phyloP scores from a whole-genome alignment of 2,888 invertebrate genomes.

The Pachliopta kotzebuea region DNA sequence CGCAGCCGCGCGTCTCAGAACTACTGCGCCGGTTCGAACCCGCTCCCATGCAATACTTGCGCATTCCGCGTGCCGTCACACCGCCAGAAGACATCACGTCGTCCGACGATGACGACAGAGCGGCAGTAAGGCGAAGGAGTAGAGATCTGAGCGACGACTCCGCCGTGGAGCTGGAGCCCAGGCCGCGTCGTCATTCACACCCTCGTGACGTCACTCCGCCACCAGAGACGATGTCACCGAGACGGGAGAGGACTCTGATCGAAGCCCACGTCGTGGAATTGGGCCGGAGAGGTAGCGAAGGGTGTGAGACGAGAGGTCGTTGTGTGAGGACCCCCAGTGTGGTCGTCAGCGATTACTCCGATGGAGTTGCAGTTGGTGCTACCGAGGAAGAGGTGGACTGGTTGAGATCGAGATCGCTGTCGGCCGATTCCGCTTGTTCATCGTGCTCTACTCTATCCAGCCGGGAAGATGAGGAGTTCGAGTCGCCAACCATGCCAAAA shows the following conservation, averaged over 20 bases:
- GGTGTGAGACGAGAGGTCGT: slow-evolving; percentile 69
- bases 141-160: slow-evolving; percentile 78
- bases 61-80: slow-evolving; percentile 65
- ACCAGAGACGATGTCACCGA: slow-evolving; percentile 64
- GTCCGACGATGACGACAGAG: slow-evolving; percentile 74
- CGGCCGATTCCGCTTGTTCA: slow-evolving; percentile 87
- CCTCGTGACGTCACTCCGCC: slow-evolving; percentile 67
- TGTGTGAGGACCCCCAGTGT: slow-evolving; percentile 92
- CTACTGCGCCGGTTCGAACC: slow-evolving; percentile 69
- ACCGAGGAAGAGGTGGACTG: slow-evolving; percentile 71
- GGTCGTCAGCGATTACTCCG: slow-evolving; percentile 93
- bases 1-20: slow-evolving; percentile 70
- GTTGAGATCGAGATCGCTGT: slow-evolving; percentile 73
- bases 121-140: slow-evolving; percentile 68
- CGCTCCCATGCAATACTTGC: slow-evolving; percentile 72
- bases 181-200: slow-evolving; percentile 57
- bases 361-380: slow-evolving; percentile 78
- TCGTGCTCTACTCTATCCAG: slow-evolving; percentile 88
- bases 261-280: slow-evolving; percentile 81
- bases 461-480: slow-evolving; percentile 84
- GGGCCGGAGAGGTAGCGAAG: slow-evolving; percentile 75
- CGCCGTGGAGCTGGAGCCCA: slow-evolving; percentile 77
- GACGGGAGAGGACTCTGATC: slow-evolving; percentile 59
- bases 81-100: slow-evolving; percentile 71
- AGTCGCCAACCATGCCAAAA: slow-evolving; percentile 68